These are phyloP conservation scores for Unio pictorum DNA, from an alignment of 2,888 invertebrate species.

Conservation along the genomic window DNA sequence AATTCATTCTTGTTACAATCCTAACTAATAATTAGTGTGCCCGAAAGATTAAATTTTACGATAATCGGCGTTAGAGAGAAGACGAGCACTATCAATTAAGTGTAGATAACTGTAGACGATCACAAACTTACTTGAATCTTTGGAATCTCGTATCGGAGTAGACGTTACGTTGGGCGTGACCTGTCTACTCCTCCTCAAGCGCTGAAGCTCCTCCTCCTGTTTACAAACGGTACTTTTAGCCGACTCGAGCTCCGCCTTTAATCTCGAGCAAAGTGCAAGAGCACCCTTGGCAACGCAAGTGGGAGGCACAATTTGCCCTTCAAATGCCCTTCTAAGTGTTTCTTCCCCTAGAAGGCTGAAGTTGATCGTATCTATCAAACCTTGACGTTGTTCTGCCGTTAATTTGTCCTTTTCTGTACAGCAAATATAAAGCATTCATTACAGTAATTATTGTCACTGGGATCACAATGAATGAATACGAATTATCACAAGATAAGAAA, in stretches of 20 bases:
- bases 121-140: conserved; percentile 26
- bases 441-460: not conserved
- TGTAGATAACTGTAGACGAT: not conserved
- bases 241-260: conserved; percentile 60
- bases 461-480: not conserved
- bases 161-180: conserved; percentile 32
- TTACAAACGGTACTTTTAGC: conserved; percentile 55
- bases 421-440: conserved; percentile 2
- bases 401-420: conserved; percentile 57
- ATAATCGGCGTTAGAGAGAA: not conserved
- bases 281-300: conserved; percentile 62
- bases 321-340: conserved; percentile 59
- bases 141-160: conserved; percentile 28
- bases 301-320: conserved; percentile 62
- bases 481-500: too few species aligned
- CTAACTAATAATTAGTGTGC: not conserved
- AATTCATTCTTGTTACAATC: too few species aligned
- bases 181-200: conserved; percentile 30
- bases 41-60: not conserved
- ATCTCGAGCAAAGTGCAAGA: conserved; percentile 56
- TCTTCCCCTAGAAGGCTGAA: conserved; percentile 62
- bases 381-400: conserved; percentile 46
- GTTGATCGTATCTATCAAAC: conserved; percentile 60
- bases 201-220: conserved; percentile 59
- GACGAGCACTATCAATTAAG: not conserved